Evolutionary conservation across 2,113 vertebrate genomes (phyloP), one percentile per base, ranked within the genome.

Genomic region (Theropithecus gelada): DNA sequence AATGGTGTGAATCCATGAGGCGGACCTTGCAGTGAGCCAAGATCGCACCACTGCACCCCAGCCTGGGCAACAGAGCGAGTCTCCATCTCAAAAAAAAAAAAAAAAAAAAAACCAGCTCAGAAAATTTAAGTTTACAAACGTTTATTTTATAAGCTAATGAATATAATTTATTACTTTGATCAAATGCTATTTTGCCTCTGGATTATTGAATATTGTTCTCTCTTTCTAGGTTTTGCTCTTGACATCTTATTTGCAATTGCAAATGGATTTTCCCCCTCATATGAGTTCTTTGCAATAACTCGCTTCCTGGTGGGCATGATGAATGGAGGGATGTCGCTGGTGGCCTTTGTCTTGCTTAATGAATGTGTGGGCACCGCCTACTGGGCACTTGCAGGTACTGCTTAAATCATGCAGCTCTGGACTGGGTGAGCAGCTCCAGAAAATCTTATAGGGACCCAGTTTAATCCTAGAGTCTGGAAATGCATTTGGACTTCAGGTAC

Each of bases 271-370:
- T 98, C 99, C 4, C 99, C 99, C 5, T 98, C 99, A 0, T 99
- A 99, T 3, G 98, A 98, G 64, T 98, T 99, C 95, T 99, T 99
- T 88, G 98, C 98, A 1, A 1, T 96, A 73, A 99, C 99, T 73
- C 99, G 99, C 57, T 99, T 99, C 98, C 94, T 99, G 95, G 99
- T 99, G 45, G 99, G 99, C 48, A 23, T 99, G 95, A 99, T 99
- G 99, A 99, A 99, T 76, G 99, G 99, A 86, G 99, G 99, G 80
- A 99, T 99, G 99, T 99, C 99, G 0, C 98, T 99, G 97, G 99
- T 99, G 90, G 98, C 99, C 94, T 99, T 99, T 97, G 99, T 99
- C 93, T 97, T 99, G 0, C 98, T 99, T 52, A 99, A 99, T 45
- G 99, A 99, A 75, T 99, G 99, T 97, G 98, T 99, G 97, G 99